These are phyloP conservation scores for Melanophora roralis DNA, from an alignment of 2,888 invertebrate genomes.

Conservation along the genomic window DNA sequence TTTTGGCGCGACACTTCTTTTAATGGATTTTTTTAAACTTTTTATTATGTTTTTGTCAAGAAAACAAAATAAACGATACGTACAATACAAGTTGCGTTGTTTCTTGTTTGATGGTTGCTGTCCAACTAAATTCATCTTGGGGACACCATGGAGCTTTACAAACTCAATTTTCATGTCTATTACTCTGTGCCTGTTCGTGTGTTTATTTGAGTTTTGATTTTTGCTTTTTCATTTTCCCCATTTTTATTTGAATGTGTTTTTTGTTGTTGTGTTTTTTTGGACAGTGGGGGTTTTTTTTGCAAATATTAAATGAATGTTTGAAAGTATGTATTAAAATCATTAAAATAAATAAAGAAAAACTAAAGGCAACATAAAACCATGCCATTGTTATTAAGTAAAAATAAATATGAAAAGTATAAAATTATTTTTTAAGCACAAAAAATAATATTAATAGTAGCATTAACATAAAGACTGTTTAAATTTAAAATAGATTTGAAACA, in stretches of 20 bases:
- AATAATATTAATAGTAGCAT: too few relatives aligned
- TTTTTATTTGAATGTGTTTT: not conserved
- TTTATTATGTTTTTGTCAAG: not conserved
- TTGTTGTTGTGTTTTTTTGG: not conserved
- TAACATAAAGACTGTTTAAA: too few relatives aligned
- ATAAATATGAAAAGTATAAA: too few relatives aligned
- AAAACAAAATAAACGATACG: constrained; percentile 24
- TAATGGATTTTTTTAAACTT: not conserved
- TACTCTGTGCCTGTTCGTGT: not conserved
- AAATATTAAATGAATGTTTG: too few relatives aligned
- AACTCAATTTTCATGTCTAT: constrained; percentile 30
- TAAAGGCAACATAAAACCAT: too few relatives aligned
- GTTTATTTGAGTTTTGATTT: constrained; percentile 16
- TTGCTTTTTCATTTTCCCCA: not conserved
- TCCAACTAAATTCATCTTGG: constrained; percentile 57
- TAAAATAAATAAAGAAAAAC: too few relatives aligned
- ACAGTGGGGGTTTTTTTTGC: too few relatives aligned
- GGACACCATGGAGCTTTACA: constrained; percentile 57
- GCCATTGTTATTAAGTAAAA: too few relatives aligned
- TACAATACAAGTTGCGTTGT: constrained; percentile 40
- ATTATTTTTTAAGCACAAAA: too few relatives aligned
- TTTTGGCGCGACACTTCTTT: constrained; percentile 47
- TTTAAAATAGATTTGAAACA: too few relatives aligned
- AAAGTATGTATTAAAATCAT: too few relatives aligned
- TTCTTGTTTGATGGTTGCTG: constrained; percentile 53